Base-by-base conservation (phyloP, 2,113 vertebrate genomes). In the Agelaius phoeniceus region DNA sequence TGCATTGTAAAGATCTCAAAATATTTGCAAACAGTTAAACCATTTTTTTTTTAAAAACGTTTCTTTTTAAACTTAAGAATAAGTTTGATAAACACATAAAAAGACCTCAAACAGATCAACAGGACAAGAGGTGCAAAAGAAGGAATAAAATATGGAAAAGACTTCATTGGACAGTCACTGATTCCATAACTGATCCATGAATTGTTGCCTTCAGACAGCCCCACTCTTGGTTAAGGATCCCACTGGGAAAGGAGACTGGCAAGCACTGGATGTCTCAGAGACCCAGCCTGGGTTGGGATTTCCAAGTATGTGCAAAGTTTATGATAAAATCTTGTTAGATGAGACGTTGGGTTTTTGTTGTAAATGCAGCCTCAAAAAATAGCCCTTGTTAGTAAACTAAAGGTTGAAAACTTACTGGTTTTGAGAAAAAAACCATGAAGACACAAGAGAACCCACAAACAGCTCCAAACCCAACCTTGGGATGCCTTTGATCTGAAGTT, bases 21-120 rank as follows among this genome's bases (percentile, higher is more conserved):
- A 94, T 35, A 52, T 92, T 65, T 95, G 97, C 95, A 92, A 98
- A 98, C 97, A 95, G 96, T 85, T 96, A 97, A 93, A 96, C 91
- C 61, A 90, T 68, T 59, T 77, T 93, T 39, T 26, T 46, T 71
- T 35, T 11, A 2, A 13, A 6, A 49, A 49, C 71, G 33, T 87
- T 46, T 69, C 57, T 54, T 73, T 97, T 98, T 98, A 98, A 98
- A 98, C 98, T 99, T 99, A 98, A 98, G 98, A 99, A 99, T 98
- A 99, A 99, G 98, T 99, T 98, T 97, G 97, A 98, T 98, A 98
- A 97, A 98, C 97, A 97, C 96, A 94, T 97, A 97, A 98, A 97
- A 98, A 99, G 98, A 99, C 98, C 98, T 98, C 97, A 94, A 98
- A 97, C 97, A 98, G 98, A 98, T 99, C 98, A 98, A 98, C 96